Percentiles rank a stretch among this genome's conserved stretches.
Conservation (phyloP, 2,113 vertebrate species). For the Gorsachius goisagi region DNA sequence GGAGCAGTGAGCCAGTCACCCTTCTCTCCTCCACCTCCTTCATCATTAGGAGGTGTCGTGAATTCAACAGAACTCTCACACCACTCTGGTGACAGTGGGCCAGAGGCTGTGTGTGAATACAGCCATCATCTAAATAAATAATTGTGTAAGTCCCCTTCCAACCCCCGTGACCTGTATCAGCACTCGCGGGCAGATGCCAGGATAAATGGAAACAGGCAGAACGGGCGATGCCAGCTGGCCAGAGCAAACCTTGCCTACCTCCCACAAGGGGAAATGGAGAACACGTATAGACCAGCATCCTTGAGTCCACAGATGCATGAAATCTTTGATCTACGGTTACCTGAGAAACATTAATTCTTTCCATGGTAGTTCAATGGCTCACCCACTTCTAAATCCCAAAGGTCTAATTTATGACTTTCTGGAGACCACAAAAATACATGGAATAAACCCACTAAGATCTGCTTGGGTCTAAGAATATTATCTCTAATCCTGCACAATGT, state of each 20-base stretch:
- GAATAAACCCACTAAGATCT: background rate
- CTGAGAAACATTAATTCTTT: background rate
- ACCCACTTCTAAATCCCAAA: background rate
- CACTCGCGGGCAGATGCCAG: background rate
- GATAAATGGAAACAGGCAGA: background rate
- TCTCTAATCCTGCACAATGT: background rate
- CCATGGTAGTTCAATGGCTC: background rate
- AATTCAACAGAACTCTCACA: background rate
- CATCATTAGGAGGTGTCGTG: background rate
- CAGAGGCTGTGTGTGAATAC: conserved; percentile 7
- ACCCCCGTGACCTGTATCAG: background rate
- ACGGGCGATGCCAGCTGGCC: background rate
- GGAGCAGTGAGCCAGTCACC: background rate
- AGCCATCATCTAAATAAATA: background rate
- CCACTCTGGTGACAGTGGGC: background rate
- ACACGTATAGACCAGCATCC: fast-evolving
- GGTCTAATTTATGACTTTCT: background rate
- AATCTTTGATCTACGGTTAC: background rate
- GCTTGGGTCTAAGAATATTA: background rate
- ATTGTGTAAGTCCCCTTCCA: background rate
- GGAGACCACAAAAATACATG: background rate
- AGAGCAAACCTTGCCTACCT: background rate
- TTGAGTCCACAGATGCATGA: background rate
- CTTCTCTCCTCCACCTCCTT: background rate
- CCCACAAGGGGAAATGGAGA: background rate